Percentiles rank a stretch among this genome's conserved stretches.
Evolutionary conservation across 2,888 invertebrate genomes (phyloP).

Genomic region (Chloroclystis v-ata): DNA sequence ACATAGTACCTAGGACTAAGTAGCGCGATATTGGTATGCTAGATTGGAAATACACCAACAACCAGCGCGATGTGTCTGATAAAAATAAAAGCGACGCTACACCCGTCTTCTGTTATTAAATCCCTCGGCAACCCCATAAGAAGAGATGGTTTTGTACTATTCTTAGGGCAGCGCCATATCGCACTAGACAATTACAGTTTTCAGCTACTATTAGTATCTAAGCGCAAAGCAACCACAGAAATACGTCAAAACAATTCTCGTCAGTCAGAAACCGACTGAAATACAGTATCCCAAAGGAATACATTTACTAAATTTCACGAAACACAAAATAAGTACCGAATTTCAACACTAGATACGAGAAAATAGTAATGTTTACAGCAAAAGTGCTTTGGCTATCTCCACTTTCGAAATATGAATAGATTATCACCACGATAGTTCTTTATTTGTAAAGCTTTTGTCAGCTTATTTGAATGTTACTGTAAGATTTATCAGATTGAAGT

Average conservation of each 20-base stretch:
- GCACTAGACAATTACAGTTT: not conserved
- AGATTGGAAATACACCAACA: no score
- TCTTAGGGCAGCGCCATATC: no score
- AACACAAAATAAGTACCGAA: conserved; percentile 18
- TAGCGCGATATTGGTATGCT: no score
- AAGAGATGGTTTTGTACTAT: no score
- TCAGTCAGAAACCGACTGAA: conserved; percentile 12
- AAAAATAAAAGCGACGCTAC: no score
- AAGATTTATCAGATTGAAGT: not conserved
- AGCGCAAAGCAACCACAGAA: not conserved
- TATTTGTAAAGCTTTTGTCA: not conserved
- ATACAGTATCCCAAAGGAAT: conserved; percentile 18
- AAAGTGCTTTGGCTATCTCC: conserved; percentile 5
- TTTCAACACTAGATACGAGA: conserved; percentile 14
- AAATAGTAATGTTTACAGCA: conserved; percentile 8
- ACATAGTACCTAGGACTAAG: no score
- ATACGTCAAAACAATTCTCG: conserved; percentile 14
- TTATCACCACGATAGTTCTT: not conserved
- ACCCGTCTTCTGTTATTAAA: no score
- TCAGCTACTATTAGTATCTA: not conserved
- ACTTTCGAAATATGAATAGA: not conserved
- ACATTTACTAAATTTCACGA: conserved; percentile 19
- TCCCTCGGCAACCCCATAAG: no score
- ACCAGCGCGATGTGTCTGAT: no score
- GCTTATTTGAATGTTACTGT: not conserved